Evolutionary conservation across 1,140 invertebrate species (phyloP).

Genomic region (Stenopsyche tienmushanensis): DNA sequence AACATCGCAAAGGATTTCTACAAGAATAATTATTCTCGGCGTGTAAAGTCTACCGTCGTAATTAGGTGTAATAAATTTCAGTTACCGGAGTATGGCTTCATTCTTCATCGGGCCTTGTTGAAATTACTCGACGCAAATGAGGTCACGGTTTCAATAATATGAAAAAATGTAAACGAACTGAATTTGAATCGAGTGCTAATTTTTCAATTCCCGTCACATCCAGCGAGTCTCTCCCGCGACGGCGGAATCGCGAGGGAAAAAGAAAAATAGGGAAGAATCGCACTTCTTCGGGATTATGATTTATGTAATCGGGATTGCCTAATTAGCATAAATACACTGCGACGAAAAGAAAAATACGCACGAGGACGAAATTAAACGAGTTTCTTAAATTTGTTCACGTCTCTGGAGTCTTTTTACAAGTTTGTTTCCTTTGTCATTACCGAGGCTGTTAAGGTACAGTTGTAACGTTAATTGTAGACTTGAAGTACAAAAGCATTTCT

Average conservation of each 20-base stretch:
- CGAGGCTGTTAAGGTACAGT: no score
- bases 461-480: no score
- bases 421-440: background rate
- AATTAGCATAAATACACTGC: background rate
- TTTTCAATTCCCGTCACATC: background rate
- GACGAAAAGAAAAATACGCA: background rate
- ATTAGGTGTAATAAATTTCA: conserved; percentile 9
- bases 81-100: background rate
- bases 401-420: background rate
- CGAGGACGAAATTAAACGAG: background rate
- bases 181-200: background rate
- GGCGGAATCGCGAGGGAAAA: background rate
- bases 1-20: conserved; percentile 1
- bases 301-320: background rate
- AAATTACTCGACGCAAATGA: background rate
- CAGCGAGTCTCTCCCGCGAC: background rate
- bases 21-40: conserved; percentile 4
- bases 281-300: background rate
- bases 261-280: background rate
- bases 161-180: background rate
- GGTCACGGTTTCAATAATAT: background rate
- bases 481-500: no score
- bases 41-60: conserved; percentile 2
- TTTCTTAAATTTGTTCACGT: background rate
- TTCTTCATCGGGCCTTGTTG: background rate